A percentile compares a stretch with the other conserved stretches of the same genome.
phyloP scores from a whole-genome alignment of 1,140 invertebrate genomes.

The Zaprionus camerounensis region DNA sequence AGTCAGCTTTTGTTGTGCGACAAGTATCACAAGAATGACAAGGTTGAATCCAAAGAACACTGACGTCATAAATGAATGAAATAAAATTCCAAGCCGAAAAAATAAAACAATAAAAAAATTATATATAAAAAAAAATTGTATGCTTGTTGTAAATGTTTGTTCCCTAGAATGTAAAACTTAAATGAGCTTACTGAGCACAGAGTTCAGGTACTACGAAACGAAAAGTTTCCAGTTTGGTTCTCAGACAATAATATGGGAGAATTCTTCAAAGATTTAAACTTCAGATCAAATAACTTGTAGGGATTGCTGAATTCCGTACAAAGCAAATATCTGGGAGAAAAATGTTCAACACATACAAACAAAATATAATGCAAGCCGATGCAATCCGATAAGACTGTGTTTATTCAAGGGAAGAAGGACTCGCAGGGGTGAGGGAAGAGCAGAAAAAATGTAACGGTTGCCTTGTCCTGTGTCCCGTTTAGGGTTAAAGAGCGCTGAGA shows the following conservation, averaged over 20 bases:
- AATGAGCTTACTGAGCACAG: background rate
- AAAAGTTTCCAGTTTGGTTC: background rate
- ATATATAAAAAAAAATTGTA: background rate
- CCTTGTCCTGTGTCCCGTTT: slow-evolving; percentile 20
- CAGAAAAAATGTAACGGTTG: slow-evolving; percentile 16
- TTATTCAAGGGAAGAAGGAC: background rate
- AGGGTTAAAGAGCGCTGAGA: slow-evolving; percentile 43
- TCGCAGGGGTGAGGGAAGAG: background rate
- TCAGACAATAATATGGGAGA: background rate
- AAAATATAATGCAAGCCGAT: background rate
- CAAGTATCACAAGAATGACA: background rate
- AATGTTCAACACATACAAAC: background rate
- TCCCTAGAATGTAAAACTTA: background rate
- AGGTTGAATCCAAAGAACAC: slow-evolving; percentile 11
- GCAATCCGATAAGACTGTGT: slow-evolving; percentile 6
- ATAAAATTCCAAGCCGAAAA: background rate
- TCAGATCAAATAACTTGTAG: background rate
- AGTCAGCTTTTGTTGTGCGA: slow-evolving; percentile 21
- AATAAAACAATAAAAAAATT: background rate
- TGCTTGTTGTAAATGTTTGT: background rate
- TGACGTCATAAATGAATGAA: slow-evolving; percentile 13
- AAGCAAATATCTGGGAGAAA: background rate
- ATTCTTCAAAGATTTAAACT: background rate
- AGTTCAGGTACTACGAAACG: background rate
- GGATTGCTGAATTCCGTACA: background rate